phyloP scores from a whole-genome alignment of 2,888 invertebrate genomes.

The Lasioglossum calceatum region DNA sequence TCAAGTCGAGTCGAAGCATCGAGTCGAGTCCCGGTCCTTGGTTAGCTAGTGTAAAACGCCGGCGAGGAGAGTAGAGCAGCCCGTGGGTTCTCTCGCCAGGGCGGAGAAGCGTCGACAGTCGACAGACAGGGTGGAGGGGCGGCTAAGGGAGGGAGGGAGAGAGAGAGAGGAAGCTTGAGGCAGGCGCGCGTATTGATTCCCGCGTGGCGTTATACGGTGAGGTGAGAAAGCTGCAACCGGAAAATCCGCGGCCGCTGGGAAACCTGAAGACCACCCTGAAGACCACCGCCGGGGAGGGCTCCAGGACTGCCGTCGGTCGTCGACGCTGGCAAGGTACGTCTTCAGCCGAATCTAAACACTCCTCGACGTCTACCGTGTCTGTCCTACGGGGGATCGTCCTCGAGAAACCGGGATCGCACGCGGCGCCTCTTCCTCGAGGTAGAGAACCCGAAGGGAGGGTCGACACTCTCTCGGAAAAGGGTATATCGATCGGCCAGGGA shows the following conservation, averaged over 20 bases:
- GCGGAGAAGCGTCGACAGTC: slow-evolving; percentile 17
- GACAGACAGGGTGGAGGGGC: slow-evolving; percentile 27
- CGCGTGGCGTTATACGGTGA: slow-evolving; percentile 75
- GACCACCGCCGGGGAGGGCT: slow-evolving; percentile 3
- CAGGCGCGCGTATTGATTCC: slow-evolving; percentile 74
- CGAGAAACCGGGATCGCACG: slow-evolving; percentile 11
- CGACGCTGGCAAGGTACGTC: slow-evolving; percentile 49
- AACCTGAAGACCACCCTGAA: slow-evolving; percentile 56
- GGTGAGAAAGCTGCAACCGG: slow-evolving; percentile 73
- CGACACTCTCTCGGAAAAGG: slow-evolving; percentile 76
- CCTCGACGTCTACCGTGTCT: not conserved
- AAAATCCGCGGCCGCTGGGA: slow-evolving; percentile 70
- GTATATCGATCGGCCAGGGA: slow-evolving; percentile 80
- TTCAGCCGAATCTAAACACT: not conserved
- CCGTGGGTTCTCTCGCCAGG: slow-evolving; percentile 21
- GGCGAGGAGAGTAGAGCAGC: not conserved
- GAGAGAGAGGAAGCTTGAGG: slow-evolving; percentile 65
- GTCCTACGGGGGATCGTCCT: not conserved
- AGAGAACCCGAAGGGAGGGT: slow-evolving; percentile 53
- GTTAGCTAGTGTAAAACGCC: slow-evolving; percentile 2
- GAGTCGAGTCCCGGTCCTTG: not conserved
- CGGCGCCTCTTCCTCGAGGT: slow-evolving; percentile 27
- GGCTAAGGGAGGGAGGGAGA: slow-evolving; percentile 44
- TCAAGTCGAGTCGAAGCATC: not conserved
- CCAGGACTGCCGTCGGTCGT: slow-evolving; percentile 18